Evolutionary conservation across 2,888 invertebrate species (phyloP), one percentile per base, ranked within the genome.

Genomic region (Trichogramma evanescens): DNA sequence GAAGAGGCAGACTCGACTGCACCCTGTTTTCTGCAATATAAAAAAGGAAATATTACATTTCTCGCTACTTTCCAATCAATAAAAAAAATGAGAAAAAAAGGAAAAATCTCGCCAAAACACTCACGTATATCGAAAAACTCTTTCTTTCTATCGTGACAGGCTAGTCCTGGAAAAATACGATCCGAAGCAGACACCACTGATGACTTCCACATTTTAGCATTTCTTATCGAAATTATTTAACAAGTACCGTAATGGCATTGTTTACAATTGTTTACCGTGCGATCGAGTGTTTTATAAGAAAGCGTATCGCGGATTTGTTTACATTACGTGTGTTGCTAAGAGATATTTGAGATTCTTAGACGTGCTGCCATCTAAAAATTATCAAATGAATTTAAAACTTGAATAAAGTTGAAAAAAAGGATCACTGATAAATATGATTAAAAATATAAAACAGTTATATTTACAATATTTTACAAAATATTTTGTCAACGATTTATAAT

Each of bases 1-100:
- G 95, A 68, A 89, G 82, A 0, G 87, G 84, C 56, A 93, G 80
- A 78, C 83, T 87, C 6, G 86, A 83, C 65, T 83, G 82, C 61
- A 84, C 79, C 73, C 82, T 80, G 71, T 80, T 80, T 64, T 81
- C 84, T 84, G 66, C 49, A 78, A 79, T 64, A 63, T 50, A 62
- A 65, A 66, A 45, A 54, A 41, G 10, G 13, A 43, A 53, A 39
- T 10, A 8, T n/a, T 9, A n/a, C n/a, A 49, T 49, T 49, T 49
- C 38, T 26, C 10, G 39, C 41, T 42, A 6, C 5, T 5, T 10
- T 6, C 44, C 26, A 9, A 9, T 7, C 40, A 49, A 41, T 56
- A 10, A 38, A 40, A 10, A 38, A 50, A 50, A 39, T 56, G 13
- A n/a, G 5, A 56, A 57, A 55, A 49, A 26, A 26, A 26, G 1